Base-by-base conservation (phyloP, 2,888 invertebrate genomes). In the Amiota communis region DNA sequence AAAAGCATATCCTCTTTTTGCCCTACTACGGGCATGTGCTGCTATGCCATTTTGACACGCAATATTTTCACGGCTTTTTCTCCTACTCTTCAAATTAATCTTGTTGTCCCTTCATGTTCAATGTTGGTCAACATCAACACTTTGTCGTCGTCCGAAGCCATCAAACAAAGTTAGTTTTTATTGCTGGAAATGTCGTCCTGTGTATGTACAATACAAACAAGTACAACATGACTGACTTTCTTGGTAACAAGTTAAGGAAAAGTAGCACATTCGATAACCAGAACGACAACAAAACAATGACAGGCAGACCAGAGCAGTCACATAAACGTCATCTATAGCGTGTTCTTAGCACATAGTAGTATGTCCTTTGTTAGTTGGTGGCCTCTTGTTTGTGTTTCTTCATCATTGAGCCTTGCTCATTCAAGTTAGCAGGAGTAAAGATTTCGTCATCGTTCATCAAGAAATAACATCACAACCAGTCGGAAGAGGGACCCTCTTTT, bases 361-460 rank as follows among this genome's bases (percentile, higher is more conserved):
- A 13, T 17, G 47, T 48, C 8, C 51, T 53, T 1, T 69, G 23
- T 17, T 48, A 17, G 49, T 20, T 15, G 13, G 49, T 49, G 49
- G 15, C 17, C 49, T 48, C 48, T 17, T 57, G 57, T 70, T 70
- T 63, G 71, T 47, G 65, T 17, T 68, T 48, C 47, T 70, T 74
- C 74, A 64, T 70, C 71, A 68, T 72, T 75, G 71, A 70, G 67
- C 74, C 23, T 1, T 23, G 23, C 23, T 23, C 23, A 23, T 1
- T 23, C 36, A 36, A 6, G 36, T 36, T 36, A 36, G 36, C 36
- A 6, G 15, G 56, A 56, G 49, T 36, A 64, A 80, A 80, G 78
- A 81, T 83, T 79, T 80, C 85, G 85, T 85, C 85, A 83, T 83
- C 82, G 79, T 77, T 77, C 73, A 68, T 74, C 69, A 76, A 71